Base-by-base conservation (phyloP, 2,797 vertebrate species). In the Sebastes trivittatus region DNA sequence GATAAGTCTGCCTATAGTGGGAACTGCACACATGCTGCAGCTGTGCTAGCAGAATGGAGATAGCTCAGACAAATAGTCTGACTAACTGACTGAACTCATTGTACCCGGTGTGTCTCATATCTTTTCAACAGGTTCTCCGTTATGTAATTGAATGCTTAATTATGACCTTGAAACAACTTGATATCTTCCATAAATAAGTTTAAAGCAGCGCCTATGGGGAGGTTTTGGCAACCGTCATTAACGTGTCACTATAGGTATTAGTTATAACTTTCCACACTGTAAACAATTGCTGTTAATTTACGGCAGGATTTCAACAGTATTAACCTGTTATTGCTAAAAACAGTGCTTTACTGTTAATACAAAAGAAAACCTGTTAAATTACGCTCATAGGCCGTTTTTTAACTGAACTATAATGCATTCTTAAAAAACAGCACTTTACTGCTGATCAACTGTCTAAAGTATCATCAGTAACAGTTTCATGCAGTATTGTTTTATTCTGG, bases 1-100 rank as follows among this genome's bases (percentile, higher is more conserved):
- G 27, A 70, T 72, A 82, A 77, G 46, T 59, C 62, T 71, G 27
- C 58, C 54, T 60, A 61, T 20, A 49, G 73, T 89, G 84, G 55
- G 87, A 89, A 82, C 8, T 6, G 46, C 34, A 63, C 82, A 85
- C 29, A 59, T 79, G 78, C 27, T 61, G 55, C 32, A 60, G 49
- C 65, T 63, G 27, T 42, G 34, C 29, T 59, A 30, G 34, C 18
- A 77, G 25, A 81, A 58, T 14, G 25, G 3, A 75, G 78, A 64
- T 5, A 8, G 1, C 8, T 59, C 6, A 49, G 36, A 59, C 14
- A 46, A 13, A 60, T 23, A 38, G 34, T n/a, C 20, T 4, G 59
- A 18, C 11, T 5, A 38, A 3, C 18, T 49, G 18, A 52, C 20
- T 8, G 7, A 65, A 73, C 6, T 72, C 16, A 38, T 8, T 27